Percentiles rank a stretch among this genome's conserved stretches.
phyloP scores from a whole-genome alignment of 2,113 vertebrate genomes.

The Pungitius pungitius region DNA sequence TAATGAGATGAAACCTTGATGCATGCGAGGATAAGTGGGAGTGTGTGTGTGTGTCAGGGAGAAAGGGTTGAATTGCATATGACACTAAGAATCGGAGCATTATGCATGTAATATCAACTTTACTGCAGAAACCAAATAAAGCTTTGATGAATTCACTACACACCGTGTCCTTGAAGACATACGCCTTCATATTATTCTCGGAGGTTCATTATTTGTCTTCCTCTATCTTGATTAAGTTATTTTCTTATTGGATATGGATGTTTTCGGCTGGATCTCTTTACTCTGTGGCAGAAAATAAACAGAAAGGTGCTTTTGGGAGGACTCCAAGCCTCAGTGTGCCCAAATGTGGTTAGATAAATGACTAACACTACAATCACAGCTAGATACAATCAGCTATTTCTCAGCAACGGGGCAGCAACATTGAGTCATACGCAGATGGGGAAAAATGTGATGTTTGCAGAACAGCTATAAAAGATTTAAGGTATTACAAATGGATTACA shows the following conservation, averaged over 20 bases:
- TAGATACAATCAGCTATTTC: slow-evolving; percentile 42
- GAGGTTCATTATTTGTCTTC: slow-evolving; percentile 35
- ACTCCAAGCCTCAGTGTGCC: slow-evolving; percentile 40
- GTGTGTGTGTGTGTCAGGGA: slow-evolving; percentile 12
- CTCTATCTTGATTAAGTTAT: slow-evolving; percentile 27
- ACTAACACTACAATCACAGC: slow-evolving; percentile 27
- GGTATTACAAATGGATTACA: slow-evolving; percentile 40
- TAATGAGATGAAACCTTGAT: slow-evolving; percentile 51
- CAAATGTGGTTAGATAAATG: slow-evolving; percentile 48
- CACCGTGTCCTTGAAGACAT: slow-evolving; percentile 29
- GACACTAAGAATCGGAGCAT: slow-evolving; percentile 30
- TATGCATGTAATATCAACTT: slow-evolving; percentile 27
- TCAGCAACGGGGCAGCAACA: slow-evolving; percentile 22
- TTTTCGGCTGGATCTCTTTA: slow-evolving; percentile 30
- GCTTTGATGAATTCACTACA: slow-evolving; percentile 30
- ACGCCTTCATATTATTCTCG: slow-evolving; percentile 26
- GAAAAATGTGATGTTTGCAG: slow-evolving; percentile 13
- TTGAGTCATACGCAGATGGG: slow-evolving; percentile 18
- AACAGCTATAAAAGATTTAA: slow-evolving; percentile 21
- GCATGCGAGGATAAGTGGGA: slow-evolving; percentile 3
- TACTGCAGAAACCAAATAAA: slow-evolving; percentile 4
- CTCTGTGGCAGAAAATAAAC: slow-evolving; percentile 37
- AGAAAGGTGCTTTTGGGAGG: slow-evolving; percentile 35
- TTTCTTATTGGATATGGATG: slow-evolving; percentile 17
- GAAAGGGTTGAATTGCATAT: slow-evolving; percentile 28